phyloP scores from a whole-genome alignment of 2,888 invertebrate genomes.

The Nemotelus nigrinus region DNA sequence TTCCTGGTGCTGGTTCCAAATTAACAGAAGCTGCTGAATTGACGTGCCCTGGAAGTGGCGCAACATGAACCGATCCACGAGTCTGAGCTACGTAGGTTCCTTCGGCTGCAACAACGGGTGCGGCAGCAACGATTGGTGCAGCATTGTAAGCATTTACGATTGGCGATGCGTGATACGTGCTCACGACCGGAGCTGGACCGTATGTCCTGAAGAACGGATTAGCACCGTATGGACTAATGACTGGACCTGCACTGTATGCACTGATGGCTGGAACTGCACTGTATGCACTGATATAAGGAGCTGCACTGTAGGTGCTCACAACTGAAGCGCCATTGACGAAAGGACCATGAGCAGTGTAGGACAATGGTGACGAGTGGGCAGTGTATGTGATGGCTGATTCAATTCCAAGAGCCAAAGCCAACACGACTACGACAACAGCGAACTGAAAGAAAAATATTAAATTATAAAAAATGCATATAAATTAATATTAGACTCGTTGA shows the following conservation, averaged over 20 bases:
- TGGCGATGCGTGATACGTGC: not conserved
- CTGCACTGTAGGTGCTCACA: constrained; percentile 11
- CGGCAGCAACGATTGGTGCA: constrained; percentile 23
- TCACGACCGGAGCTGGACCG: constrained; percentile 13
- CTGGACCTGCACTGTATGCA: constrained; percentile 45
- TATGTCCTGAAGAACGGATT: not conserved
- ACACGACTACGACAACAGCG: constrained; percentile 57
- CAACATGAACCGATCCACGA: constrained; percentile 64
- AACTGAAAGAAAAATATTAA: constrained; percentile 50
- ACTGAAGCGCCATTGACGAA: constrained; percentile 53
- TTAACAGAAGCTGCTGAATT: constrained; percentile 47
- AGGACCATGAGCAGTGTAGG: constrained; percentile 48
- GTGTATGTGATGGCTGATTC: constrained; percentile 51
- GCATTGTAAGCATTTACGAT: constrained; percentile 8
- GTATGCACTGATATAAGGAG: constrained; percentile 50
- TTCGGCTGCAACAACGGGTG: constrained; percentile 27
- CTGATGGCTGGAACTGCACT: constrained; percentile 13
- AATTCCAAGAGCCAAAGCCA: constrained; percentile 54
- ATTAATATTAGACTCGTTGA: not conserved
- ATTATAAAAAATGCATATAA: not conserved
- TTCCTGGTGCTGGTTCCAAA: constrained; percentile 42
- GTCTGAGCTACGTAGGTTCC: constrained; percentile 60
- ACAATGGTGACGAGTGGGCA: constrained; percentile 45
- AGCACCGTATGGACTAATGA: not conserved
- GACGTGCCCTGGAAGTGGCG: constrained; percentile 63